Evolutionary conservation across 2,797 vertebrate genomes (phyloP), one percentile per base, ranked within the genome.

Genomic region (Helostoma temminkii): DNA sequence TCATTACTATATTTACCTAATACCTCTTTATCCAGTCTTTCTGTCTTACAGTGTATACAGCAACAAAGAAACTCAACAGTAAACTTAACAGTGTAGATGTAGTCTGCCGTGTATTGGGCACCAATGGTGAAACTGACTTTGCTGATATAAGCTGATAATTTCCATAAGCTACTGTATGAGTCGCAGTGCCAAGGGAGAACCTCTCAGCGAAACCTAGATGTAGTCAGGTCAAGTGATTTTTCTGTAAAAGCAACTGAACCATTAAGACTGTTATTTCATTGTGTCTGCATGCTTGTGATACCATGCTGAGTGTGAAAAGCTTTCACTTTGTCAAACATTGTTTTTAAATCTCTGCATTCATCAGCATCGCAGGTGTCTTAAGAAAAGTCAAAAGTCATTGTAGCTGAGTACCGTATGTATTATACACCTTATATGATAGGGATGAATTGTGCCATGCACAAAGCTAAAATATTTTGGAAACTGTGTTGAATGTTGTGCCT

Each of bases 21-120:
- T 93, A 93, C 92, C 90, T 93, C 89, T 87, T 87, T 87, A 87
- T 84, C 77, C 85, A 85, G 82, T 87, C 82, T 80, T 86, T 89
- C 80, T 89, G 91, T 93, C 89, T 93, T 91, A 90, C 76, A 62
- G 49, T 82, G 72, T 76, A 84, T 72, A 78, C 78, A 78, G 75
- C 85, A 83, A 83, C 85, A 65, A 68, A 82, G 74, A 87, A 86
- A 78, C 82, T 76, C 81, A 80, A 74, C 53, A 46, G 74, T 88
- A 65, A 80, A 84, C 85, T 91, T 89, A 87, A 88, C 71, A 25
- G 76, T 79, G 69, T 87, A 90, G 75, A 60, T 88, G 69, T 87
- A 80, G 80, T 88, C 75, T 63, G 76, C 82, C 82, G 71, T 68
- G 73, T 87, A 80, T 82, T 80, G 80, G 79, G 41, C 74, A 71